Evolutionary conservation across 2,113 vertebrate species (phyloP).

Genomic region (Forbesichthys agassizii): DNA sequence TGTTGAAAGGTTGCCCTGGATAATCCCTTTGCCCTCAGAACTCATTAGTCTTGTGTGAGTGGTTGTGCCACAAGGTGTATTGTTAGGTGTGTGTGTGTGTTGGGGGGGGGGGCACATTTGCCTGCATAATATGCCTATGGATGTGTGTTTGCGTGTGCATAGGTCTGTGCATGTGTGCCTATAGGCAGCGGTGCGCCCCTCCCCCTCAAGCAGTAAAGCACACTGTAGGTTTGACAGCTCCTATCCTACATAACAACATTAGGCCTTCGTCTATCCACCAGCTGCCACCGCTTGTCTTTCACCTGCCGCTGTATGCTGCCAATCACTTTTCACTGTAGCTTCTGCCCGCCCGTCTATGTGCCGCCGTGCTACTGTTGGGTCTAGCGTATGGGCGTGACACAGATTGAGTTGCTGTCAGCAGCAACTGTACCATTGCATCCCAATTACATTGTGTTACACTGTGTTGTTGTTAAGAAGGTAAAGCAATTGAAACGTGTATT

Average conservation of each 20-base stretch:
- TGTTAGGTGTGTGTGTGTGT: slow-evolving; percentile 10
- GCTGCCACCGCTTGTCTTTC: slow-evolving; percentile 45
- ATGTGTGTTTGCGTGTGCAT: slow-evolving; percentile 7
- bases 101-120: not conserved
- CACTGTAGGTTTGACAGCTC: slow-evolving; percentile 47
- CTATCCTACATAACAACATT: slow-evolving; percentile 45
- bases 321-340: slow-evolving; percentile 6
- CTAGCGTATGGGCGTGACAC: not conserved
- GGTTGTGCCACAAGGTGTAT: slow-evolving; percentile 44
- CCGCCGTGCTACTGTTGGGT: not conserved
- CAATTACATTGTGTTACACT: no score
- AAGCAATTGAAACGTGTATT: not conserved
- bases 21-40: slow-evolving; percentile 19
- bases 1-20: slow-evolving; percentile 26
- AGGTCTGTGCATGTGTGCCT: not conserved
- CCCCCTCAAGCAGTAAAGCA: slow-evolving; percentile 36
- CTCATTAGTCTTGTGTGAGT: slow-evolving; percentile 32
- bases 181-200: not conserved
- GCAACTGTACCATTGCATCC: no score
- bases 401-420: not conserved
- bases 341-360: not conserved
- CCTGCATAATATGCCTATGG: not conserved
- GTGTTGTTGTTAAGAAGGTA: not conserved
- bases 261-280: slow-evolving; percentile 33
- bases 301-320: slow-evolving; percentile 40